These are phyloP conservation scores for Candoia aspera DNA, from an alignment of 2,113 vertebrate species.

Conservation along the genomic window DNA sequence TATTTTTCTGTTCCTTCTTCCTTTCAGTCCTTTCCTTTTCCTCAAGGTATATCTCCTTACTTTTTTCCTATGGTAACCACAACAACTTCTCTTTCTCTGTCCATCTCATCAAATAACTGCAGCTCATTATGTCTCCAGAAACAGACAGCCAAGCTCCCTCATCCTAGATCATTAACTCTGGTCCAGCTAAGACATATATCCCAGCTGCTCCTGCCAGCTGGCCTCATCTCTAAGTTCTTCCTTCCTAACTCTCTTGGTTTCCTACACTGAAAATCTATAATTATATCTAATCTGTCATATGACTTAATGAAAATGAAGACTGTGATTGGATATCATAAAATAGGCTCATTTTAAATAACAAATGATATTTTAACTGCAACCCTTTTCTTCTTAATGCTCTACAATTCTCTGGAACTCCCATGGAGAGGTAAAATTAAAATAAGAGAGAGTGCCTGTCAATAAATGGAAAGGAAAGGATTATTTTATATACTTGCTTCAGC, in stretches of 20 bases:
- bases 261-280: slow-evolving; percentile 40
- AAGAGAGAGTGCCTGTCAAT: neutral
- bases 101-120: neutral
- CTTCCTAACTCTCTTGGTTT: neutral
- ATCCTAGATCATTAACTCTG: neutral
- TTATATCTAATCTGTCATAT: slow-evolving; percentile 19
- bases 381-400: neutral
- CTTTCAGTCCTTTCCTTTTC: neutral
- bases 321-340: neutral
- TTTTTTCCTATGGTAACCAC: neutral
- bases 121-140: neutral
- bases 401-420: neutral
- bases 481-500: neutral
- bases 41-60: neutral
- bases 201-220: too few relatives aligned
- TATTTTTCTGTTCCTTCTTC: neutral
- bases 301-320: slow-evolving; percentile 1
- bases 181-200: neutral
- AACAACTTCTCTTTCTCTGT: neutral
- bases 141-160: neutral
- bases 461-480: fast-evolving
- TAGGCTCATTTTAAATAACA: neutral
- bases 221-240: neutral
- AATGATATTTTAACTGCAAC: neutral
- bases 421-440: neutral